Base-by-base conservation (phyloP, 2,888 invertebrate genomes). In the Syritta pipiens region DNA sequence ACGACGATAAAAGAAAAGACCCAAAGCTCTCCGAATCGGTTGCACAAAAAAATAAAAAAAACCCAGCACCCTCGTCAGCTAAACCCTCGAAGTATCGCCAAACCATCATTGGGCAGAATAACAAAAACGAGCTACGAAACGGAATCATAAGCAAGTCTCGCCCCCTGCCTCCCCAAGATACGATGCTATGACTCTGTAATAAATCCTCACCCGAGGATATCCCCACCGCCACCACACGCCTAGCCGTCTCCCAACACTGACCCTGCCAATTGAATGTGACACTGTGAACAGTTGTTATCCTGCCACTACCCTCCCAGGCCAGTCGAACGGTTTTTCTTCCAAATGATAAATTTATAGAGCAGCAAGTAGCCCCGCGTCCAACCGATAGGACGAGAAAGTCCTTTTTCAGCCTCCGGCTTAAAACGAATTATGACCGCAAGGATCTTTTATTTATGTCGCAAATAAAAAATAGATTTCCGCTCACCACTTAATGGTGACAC, bases 381-480 rank as follows among this genome's bases (percentile, higher is more conserved):
- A 19, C 46, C 44, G 49, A 48, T 46, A 14, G 42, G 30, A 28
- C 9, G 22, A 42, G n/a, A 10, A 49, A 63, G 51, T 51, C 57
- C 44, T 59, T 76, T 71, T 63, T 63, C 28, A 32, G 51, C 71
- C 51, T 63, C 37, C 3, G 71, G 77, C 77, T 67, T 67, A 60
- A 35, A 77, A 32, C 59, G 77, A 77, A 77, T 72, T 60, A 77
- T 77, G 59, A 72, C 77, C 77, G 51, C 75, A 69, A 57, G 71
- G 65, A 77, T 72, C 72, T 48, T 42, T 77, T 77, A 71, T 77
- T 77, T 77, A 77, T 77, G 53, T 67, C 63, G 42, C 65, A 77
- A 77, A 77, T 72, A 77, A 77, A 77, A 69, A 77, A 77, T 72
- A 72, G 72, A 72, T 65, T 72, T 46, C 48, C 65, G 48, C 55